Evolutionary conservation across 2,797 vertebrate genomes (phyloP).

Genomic region (Halcyon badia): DNA sequence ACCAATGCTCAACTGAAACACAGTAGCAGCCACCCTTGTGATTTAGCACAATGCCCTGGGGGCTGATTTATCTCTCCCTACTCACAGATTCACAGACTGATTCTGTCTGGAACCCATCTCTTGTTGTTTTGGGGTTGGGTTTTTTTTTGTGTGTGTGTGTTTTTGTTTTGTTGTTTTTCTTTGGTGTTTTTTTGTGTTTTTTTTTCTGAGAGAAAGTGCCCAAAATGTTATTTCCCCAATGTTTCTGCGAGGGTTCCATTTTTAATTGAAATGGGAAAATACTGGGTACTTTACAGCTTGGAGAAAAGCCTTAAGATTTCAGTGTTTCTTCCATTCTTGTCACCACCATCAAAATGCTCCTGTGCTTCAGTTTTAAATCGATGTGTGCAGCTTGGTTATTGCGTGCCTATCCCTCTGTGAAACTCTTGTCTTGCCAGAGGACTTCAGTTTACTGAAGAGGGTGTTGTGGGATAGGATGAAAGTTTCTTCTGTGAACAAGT

Average conservation of each 20-base stretch:
- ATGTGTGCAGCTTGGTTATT: not conserved
- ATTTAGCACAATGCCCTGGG: not conserved
- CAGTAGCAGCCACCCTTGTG: not conserved
- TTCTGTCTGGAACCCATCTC: not conserved
- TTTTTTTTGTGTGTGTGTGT: no score
- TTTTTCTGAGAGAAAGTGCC: no score
- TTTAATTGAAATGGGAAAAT: not conserved
- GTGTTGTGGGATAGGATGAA: not conserved
- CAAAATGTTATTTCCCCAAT: not conserved
- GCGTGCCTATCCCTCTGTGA: not conserved
- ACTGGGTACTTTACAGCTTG: not conserved
- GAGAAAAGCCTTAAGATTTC: not conserved
- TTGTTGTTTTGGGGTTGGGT: no score
- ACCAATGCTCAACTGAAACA: not conserved
- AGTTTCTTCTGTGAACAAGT: not conserved
- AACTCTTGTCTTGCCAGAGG: not conserved
- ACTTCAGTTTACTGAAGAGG: not conserved
- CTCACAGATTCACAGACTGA: not conserved
- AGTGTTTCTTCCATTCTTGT: not conserved
- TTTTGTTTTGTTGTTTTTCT: no score
- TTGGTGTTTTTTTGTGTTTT: no score
- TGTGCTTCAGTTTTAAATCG: not conserved
- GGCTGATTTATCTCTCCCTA: not conserved
- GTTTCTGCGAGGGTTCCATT: rapidly evolving
- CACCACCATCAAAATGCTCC: not conserved